Evolutionary conservation across 2,888 invertebrate species (phyloP).

Genomic region (Dendrolimus houi): DNA sequence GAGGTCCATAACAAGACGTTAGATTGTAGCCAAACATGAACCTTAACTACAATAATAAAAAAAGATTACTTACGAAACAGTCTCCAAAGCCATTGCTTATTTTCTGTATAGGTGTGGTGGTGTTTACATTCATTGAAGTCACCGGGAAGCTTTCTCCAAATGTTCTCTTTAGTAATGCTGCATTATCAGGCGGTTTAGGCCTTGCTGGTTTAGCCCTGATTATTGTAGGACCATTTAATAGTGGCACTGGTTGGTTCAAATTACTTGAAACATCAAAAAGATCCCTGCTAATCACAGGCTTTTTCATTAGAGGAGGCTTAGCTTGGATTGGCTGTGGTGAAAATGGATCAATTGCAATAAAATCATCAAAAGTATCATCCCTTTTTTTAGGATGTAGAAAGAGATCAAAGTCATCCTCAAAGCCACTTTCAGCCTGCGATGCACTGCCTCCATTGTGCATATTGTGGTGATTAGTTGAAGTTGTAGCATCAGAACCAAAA

Average conservation of each 20-base stretch:
- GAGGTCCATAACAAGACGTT: no score
- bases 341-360: slow-evolving; percentile 73
- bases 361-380: slow-evolving; percentile 69
- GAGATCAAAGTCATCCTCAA: slow-evolving; percentile 89
- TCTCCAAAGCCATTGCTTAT: slow-evolving; percentile 49
- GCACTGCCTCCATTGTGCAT: slow-evolving; percentile 78
- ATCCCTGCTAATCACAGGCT: slow-evolving; percentile 77
- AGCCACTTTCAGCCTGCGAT: slow-evolving; percentile 86
- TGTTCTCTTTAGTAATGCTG: slow-evolving; percentile 54
- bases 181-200: slow-evolving; percentile 72
- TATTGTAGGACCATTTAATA: slow-evolving; percentile 82
- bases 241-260: slow-evolving; percentile 49
- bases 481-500: slow-evolving; percentile 84
- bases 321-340: slow-evolving; percentile 53
- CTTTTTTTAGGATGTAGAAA: slow-evolving; percentile 70
- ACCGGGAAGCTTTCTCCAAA: slow-evolving; percentile 44
- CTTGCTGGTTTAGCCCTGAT: slow-evolving; percentile 80
- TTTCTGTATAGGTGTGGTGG: slow-evolving; percentile 60
- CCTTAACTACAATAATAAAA: no score
- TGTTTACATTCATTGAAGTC: slow-evolving; percentile 57
- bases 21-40: no score
- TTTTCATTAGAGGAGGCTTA: slow-evolving; percentile 59
- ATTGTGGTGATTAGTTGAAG: slow-evolving; percentile 70
- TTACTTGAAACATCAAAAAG: slow-evolving; percentile 78
- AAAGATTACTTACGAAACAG: slow-evolving; percentile 49